These are phyloP conservation scores for Euplagia quadripunctaria DNA, from an alignment of 2,888 invertebrate species.

Conservation along the genomic window DNA sequence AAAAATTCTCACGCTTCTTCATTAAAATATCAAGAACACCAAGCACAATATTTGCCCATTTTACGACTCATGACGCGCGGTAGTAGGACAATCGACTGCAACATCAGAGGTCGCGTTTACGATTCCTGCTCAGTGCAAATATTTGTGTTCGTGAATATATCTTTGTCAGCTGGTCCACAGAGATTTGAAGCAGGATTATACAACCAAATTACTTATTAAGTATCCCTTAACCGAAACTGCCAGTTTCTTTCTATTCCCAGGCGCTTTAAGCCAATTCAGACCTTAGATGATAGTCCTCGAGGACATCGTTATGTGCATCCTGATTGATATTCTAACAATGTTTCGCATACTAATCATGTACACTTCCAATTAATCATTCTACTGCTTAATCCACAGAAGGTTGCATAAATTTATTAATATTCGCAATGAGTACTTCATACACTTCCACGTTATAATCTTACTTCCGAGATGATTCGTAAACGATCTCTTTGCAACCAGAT, in stretches of 20 bases:
- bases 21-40: neutral
- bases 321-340: slow-evolving; percentile 36
- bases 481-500: slow-evolving; percentile 50
- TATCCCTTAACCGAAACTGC: neutral
- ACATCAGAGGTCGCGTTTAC: neutral
- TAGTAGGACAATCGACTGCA: neutral
- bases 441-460: slow-evolving; percentile 62
- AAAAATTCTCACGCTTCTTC: neutral
- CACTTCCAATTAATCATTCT: slow-evolving; percentile 57
- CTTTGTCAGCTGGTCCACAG: neutral
- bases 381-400: slow-evolving; percentile 50
- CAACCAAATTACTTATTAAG: neutral
- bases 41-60: neutral
- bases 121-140: neutral
- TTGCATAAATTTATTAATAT: slow-evolving; percentile 62
- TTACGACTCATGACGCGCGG: neutral
- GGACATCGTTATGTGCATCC: slow-evolving; percentile 24
- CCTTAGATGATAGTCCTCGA: slow-evolving; percentile 17
- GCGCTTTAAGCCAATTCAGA: slow-evolving; percentile 15
- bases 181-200: neutral
- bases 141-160: neutral
- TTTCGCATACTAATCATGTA: slow-evolving; percentile 47
- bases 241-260: slow-evolving; percentile 14
- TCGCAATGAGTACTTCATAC: slow-evolving; percentile 48
- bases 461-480: slow-evolving; percentile 66